phyloP scores from a whole-genome alignment of 2,113 vertebrate genomes.

The Cyprinodon variegatus region DNA sequence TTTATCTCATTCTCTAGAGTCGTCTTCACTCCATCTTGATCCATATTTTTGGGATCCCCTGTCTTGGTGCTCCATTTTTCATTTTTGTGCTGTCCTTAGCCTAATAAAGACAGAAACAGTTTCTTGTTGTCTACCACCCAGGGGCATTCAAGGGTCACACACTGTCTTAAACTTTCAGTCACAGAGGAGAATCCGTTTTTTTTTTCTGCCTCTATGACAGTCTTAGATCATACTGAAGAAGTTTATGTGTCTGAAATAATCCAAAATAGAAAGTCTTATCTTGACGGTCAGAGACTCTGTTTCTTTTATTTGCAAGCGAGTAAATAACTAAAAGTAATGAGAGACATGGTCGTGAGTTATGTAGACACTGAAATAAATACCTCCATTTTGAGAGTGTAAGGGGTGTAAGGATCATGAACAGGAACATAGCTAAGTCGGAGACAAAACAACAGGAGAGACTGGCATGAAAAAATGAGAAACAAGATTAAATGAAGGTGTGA shows the following conservation, averaged over 20 bases:
- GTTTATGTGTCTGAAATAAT: not conserved
- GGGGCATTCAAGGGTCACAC: slow-evolving; percentile 20
- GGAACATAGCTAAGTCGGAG: too few species aligned
- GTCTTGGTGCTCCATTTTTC: slow-evolving; percentile 54
- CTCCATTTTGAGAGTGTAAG: too few species aligned
- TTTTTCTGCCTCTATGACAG: not conserved
- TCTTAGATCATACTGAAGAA: not conserved
- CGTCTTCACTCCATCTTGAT: slow-evolving; percentile 28
- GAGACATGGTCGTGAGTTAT: too few species aligned
- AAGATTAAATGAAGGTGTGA: too few species aligned
- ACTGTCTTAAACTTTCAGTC: not conserved
- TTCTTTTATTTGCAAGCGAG: not conserved
- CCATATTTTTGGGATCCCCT: slow-evolving; percentile 41
- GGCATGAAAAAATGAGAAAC: too few species aligned
- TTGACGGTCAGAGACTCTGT: not conserved
- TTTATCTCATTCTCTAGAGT: slow-evolving; percentile 34
- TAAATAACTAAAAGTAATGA: not conserved
- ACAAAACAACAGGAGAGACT: too few species aligned
- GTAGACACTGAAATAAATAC: too few species aligned
- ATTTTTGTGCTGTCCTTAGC: slow-evolving; percentile 32
- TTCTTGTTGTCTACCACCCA: slow-evolving; percentile 41
- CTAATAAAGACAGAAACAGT: slow-evolving; percentile 49
- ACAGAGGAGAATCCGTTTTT: not conserved
- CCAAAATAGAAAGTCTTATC: not conserved
- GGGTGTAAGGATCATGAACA: too few species aligned